Evolutionary conservation across 2,113 vertebrate genomes (phyloP), one percentile per base, ranked within the genome.

Genomic region (Etheostoma cragini): DNA sequence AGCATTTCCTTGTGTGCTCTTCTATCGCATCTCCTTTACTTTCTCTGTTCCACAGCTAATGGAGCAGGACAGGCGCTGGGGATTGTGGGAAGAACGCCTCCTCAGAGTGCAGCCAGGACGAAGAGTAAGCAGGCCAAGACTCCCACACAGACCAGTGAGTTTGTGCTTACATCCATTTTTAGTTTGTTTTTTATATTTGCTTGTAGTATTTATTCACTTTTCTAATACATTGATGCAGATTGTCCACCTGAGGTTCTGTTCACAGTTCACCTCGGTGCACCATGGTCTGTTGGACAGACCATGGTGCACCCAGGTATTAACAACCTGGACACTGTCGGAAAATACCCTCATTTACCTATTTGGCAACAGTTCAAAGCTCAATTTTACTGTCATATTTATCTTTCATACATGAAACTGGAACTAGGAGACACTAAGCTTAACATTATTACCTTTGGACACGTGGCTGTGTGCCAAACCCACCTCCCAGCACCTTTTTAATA

Each of bases 91-190:
- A 80, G 58, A 86, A 80, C 65, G 15, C 86, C 90, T 74, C 80
- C 72, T 53, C 89, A 81, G 46, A 91, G 72, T 11, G 16, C 72
- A 62, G 75, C 74, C 64, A 83, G 77, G 88, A 81, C 42, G 2
- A 94, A 92, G 72, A 89, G 87, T 57, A 82, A 86, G 50, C 92
- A 81, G 79, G 42, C 88, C 80, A 95, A 88, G 91, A 83, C 92
- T 58, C 83, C 89, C 70, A 88, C 88, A 42, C 82, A 93, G 35
- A 79, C 56, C 24, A 58, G 95, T 95, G 82, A 84, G 87, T 72
- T 38, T 73, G 21, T 62, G 6, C 53, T 50, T n/a, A 33, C 45
- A 54, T 42, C 10, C 47, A 38, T 60, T 63, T 45, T 71, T 26
- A 33, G 15, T 3, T 33, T 11, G 26, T 49, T 19, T 57, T 60